phyloP scores from a whole-genome alignment of 2,797 vertebrate genomes.

The Lophura swinhoii region DNA sequence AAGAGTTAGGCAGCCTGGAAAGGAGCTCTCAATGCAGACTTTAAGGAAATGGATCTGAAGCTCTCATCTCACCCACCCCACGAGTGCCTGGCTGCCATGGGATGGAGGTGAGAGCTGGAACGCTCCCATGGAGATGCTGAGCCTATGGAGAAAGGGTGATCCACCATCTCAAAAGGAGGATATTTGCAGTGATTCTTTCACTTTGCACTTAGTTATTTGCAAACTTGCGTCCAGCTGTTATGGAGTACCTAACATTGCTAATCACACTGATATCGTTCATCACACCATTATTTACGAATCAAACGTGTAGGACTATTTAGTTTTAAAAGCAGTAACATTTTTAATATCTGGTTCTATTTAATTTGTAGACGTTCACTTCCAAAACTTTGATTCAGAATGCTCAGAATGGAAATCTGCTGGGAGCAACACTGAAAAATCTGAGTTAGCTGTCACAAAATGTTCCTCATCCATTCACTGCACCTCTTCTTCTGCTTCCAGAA shows the following conservation, averaged over 20 bases:
- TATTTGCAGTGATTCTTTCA: neutral
- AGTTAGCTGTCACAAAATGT: neutral
- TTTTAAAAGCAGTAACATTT: neutral
- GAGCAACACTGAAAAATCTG: neutral
- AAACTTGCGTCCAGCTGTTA: neutral
- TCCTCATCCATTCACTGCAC: neutral
- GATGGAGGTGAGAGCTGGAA: neutral
- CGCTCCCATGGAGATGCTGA: neutral
- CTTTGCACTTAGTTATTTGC: neutral
- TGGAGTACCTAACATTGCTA: neutral
- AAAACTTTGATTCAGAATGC: neutral
- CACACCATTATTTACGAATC: neutral
- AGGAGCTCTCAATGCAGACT: rapidly evolving
- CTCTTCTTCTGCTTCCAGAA: neutral
- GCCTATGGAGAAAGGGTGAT: neutral
- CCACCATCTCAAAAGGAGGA: neutral
- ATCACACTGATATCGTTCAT: neutral
- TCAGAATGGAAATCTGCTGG: neutral
- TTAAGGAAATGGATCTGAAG: neutral
- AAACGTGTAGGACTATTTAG: neutral
- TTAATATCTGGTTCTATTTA: neutral
- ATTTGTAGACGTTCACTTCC: neutral
- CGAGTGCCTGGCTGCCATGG: neutral
- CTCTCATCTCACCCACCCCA: neutral
- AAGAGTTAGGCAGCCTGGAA: neutral